phyloP scores from a whole-genome alignment of 2,113 vertebrate species.

The Sorex fumeus region DNA sequence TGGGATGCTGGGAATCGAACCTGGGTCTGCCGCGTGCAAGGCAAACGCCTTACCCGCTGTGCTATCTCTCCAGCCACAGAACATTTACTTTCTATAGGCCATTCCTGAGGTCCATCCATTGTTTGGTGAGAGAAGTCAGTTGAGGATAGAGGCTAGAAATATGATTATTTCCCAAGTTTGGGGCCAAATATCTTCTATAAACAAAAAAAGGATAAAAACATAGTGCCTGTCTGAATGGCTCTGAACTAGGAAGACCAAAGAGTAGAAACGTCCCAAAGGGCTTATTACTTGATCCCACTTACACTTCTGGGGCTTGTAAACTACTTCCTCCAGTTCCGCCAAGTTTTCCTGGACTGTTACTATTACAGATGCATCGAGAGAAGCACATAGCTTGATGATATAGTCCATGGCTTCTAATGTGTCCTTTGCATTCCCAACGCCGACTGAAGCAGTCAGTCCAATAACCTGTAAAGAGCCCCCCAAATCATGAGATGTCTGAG shows the following conservation, averaged over 20 bases:
- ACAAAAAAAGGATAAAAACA: constrained; percentile 28
- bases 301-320: constrained; percentile 89
- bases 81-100: neutral
- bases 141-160: constrained; percentile 23
- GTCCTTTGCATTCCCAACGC: constrained; percentile 88
- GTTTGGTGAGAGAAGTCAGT: neutral
- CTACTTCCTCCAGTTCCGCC: constrained; percentile 86
- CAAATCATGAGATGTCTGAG: neutral
- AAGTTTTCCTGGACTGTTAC: constrained; percentile 89
- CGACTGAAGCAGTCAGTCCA: constrained; percentile 91
- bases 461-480: constrained; percentile 86
- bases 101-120: neutral
- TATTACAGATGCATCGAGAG: constrained; percentile 88
- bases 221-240: neutral
- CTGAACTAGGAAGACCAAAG: neutral
- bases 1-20: no score
- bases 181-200: constrained; percentile 35
- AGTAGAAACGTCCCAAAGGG: neutral
- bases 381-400: constrained; percentile 89
- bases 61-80: no score
- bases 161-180: neutral
- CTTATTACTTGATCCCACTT: neutral
- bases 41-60: no score
- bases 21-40: no score
- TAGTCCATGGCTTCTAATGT: constrained; percentile 77